Percentiles rank a stretch among this genome's conserved stretches.
phyloP scores from a whole-genome alignment of 2,888 invertebrate genomes.

The Caradrina clavipalpis region DNA sequence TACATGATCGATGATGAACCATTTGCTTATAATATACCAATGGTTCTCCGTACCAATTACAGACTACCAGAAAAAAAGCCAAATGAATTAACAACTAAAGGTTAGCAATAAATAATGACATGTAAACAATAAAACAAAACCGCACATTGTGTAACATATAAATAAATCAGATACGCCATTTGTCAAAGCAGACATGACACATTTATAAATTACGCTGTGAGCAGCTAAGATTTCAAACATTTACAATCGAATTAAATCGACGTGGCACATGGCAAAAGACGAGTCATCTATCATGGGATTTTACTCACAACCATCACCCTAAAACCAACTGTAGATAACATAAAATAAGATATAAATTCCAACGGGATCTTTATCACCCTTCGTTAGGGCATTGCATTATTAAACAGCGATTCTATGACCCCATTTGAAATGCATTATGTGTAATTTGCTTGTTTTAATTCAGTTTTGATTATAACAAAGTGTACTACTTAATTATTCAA shows the following conservation, averaged over 20 bases:
- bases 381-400: slow-evolving; percentile 82
- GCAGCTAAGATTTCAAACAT: slow-evolving; percentile 72
- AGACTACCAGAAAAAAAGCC: slow-evolving; percentile 9
- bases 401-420: slow-evolving; percentile 86
- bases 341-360: slow-evolving; percentile 56
- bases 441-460: slow-evolving; percentile 90
- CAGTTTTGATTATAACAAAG: slow-evolving; percentile 88
- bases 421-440: slow-evolving; percentile 85
- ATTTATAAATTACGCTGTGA: slow-evolving; percentile 61
- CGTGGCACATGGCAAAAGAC: slow-evolving; percentile 78
- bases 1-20: not conserved
- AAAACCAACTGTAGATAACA: slow-evolving; percentile 25
- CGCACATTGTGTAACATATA: slow-evolving; percentile 49
- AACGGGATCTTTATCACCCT: slow-evolving; percentile 58
- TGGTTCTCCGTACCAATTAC: slow-evolving; percentile 36
- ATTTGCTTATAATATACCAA: slow-evolving; percentile 2
- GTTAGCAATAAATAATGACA: slow-evolving; percentile 49
- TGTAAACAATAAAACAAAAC: slow-evolving; percentile 52
- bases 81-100: slow-evolving; percentile 39
- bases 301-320: slow-evolving; percentile 29
- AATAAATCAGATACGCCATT: slow-evolving; percentile 60
- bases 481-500: slow-evolving; percentile 86
- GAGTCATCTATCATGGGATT: slow-evolving; percentile 80
- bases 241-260: slow-evolving; percentile 77
- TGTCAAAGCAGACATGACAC: slow-evolving; percentile 56